Base-by-base conservation (phyloP, 1,140 invertebrate genomes). In the Bombus superbus region DNA sequence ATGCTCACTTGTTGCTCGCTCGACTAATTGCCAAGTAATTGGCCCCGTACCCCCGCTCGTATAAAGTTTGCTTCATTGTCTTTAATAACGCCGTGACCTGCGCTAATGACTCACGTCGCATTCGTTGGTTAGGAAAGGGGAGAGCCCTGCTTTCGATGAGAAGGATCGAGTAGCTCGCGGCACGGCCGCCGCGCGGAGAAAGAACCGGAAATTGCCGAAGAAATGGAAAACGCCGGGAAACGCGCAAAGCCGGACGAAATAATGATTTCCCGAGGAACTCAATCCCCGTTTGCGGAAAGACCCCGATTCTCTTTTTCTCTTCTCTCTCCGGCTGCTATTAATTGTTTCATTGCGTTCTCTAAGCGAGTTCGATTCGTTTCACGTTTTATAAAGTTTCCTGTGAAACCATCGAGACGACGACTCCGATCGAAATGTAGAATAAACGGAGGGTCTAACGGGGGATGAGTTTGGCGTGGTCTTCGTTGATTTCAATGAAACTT, bases 11-110 rank as follows among this genome's bases (percentile, higher is more conserved):
- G 94, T 95, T 95, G 94, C 94, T 95, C 88, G 92, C 93, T 92
- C 93, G 93, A 94, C 94, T 95, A 95, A 95, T 95, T 95, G 94
- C 94, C 93, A 94, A 95, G 94, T 95, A 95, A 95, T 95, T 95
- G 94, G 93, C 92, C 93, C 90, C 85, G 88, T 91, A 90, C 87
- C 88, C 84, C 87, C 73, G 81, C 90, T 91, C 92, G 94, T 94
- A 94, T 94, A 95, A 95, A 95, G 92, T 95, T 95, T 94, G 94
- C 94, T 94, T 95, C 94, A 95, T 95, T 95, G 94, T 95, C 94
- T 95, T 94, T 95, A 95, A 95, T 95, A 95, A 95, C 94, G 91
- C 89, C 93, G 92, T 94, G 94, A 94, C 93, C 94, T 92, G 92
- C 92, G 92, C 93, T 95, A 95, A 95, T 94, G 92, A 92, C 92